phyloP scores from a whole-genome alignment of 2,113 vertebrate genomes.

The Ictalurus punctatus region DNA sequence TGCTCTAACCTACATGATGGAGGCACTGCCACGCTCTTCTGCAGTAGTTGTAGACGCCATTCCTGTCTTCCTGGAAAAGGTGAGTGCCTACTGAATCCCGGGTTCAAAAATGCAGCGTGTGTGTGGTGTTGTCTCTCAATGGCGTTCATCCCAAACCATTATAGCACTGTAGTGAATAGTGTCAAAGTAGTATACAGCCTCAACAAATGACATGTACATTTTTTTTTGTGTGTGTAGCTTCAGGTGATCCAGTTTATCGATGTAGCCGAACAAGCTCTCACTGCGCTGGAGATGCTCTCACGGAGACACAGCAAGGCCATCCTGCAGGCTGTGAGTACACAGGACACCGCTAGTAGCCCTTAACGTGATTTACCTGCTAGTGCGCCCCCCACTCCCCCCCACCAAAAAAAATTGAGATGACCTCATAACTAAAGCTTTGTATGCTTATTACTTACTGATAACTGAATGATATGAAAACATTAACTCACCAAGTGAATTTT shows the following conservation, averaged over 20 bases:
- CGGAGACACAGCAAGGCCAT: conserved; percentile 99
- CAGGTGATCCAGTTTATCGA: conserved; percentile 99
- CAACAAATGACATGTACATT: background rate
- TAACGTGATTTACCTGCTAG: background rate
- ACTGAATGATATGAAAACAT: background rate
- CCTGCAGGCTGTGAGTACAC: conserved; percentile 90
- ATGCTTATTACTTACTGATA: background rate
- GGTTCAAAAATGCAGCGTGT: background rate
- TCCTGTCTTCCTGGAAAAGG: conserved; percentile 99
- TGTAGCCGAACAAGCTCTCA: conserved; percentile 96
- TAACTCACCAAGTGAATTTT: background rate
- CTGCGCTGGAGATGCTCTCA: conserved; percentile 97
- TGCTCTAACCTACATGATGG: conserved; percentile 99
- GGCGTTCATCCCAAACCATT: background rate
- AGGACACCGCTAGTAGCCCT: background rate
- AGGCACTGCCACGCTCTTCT: conserved; percentile 96
- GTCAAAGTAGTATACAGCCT: background rate
- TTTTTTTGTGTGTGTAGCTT: conserved; percentile 72
- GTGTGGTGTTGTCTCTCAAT: no score
- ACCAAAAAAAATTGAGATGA: background rate
- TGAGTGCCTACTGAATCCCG: conserved; percentile 51
- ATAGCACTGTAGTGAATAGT: background rate
- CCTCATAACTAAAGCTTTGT: background rate
- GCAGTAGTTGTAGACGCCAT: conserved; percentile 98
- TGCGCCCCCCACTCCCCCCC: no score